Evolutionary conservation across 2,113 vertebrate genomes (phyloP).

Genomic region (Physeter macrocephalus): DNA sequence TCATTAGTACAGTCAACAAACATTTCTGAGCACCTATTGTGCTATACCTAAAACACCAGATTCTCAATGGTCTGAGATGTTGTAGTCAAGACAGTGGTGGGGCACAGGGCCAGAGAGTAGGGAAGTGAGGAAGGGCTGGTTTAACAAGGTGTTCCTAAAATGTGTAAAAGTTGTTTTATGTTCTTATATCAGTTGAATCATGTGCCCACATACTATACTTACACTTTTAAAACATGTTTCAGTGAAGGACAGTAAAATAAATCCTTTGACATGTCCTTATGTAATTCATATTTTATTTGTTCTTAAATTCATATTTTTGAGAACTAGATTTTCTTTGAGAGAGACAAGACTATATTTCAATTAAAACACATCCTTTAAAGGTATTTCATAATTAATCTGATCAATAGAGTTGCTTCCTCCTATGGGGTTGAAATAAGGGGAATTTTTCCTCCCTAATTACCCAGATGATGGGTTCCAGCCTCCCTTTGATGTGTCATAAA

Average conservation of each 20-base stretch:
- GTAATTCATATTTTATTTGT: neutral
- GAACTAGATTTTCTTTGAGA: constrained; percentile 32
- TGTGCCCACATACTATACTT: neutral
- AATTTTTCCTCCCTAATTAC: constrained; percentile 54
- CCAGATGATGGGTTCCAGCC: constrained; percentile 68
- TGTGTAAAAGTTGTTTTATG: neutral
- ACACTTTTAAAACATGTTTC: neutral
- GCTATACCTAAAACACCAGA: neutral
- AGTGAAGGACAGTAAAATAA: neutral
- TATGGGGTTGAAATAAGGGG: constrained; percentile 47
- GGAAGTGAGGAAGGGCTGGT: neutral
- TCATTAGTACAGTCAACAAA: neutral
- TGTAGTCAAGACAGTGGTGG: neutral
- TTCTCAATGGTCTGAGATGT: neutral
- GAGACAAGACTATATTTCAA: constrained; percentile 49
- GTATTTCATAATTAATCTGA: constrained; percentile 69
- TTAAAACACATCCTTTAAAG: constrained; percentile 47
- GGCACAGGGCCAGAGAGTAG: neutral
- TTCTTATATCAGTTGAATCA: neutral
- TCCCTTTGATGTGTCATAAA: constrained; percentile 67
- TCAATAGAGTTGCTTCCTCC: constrained; percentile 58
- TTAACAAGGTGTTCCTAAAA: neutral
- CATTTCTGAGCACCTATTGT: neutral
- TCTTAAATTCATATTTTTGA: constrained; percentile 34
- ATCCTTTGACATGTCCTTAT: neutral